These are phyloP conservation scores for Physella acuta DNA, from an alignment of 1,140 invertebrate genomes.

Conservation along the genomic window DNA sequence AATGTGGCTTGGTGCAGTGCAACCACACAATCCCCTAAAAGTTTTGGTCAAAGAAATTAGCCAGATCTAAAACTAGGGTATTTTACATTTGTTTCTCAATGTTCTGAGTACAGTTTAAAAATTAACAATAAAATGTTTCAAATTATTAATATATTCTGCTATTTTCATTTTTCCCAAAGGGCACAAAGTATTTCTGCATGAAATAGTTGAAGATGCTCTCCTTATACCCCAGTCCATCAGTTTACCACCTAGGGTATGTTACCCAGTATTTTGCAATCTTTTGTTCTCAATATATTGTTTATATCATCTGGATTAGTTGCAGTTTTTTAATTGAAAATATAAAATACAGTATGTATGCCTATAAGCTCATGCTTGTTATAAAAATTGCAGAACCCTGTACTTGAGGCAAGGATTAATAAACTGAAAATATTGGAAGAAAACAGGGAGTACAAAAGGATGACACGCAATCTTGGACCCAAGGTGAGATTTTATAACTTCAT, in stretches of 20 bases:
- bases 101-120: too few species aligned
- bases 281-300: background rate
- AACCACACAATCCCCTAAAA: too few species aligned
- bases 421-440: constrained; percentile 47
- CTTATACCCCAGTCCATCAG: constrained; percentile 36
- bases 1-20: too few species aligned
- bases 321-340: background rate
- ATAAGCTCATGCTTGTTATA: background rate
- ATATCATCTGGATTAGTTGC: background rate
- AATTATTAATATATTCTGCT: too few species aligned
- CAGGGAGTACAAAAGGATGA: constrained; percentile 50
- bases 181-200: constrained; percentile 44
- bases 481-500: too few species aligned
- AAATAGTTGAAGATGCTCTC: constrained; percentile 42
- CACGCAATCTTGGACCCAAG: constrained; percentile 42
- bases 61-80: too few species aligned
- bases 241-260: constrained; percentile 41
- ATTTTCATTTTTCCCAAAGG: constrained; percentile 24
- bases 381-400: constrained; percentile 45
- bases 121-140: too few species aligned
- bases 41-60: too few species aligned
- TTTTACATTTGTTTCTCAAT: too few species aligned
- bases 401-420: constrained; percentile 51
- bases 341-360: background rate
- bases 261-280: background rate